Evolutionary conservation across 2,888 invertebrate genomes (phyloP).

Genomic region (Trilocha varians): DNA sequence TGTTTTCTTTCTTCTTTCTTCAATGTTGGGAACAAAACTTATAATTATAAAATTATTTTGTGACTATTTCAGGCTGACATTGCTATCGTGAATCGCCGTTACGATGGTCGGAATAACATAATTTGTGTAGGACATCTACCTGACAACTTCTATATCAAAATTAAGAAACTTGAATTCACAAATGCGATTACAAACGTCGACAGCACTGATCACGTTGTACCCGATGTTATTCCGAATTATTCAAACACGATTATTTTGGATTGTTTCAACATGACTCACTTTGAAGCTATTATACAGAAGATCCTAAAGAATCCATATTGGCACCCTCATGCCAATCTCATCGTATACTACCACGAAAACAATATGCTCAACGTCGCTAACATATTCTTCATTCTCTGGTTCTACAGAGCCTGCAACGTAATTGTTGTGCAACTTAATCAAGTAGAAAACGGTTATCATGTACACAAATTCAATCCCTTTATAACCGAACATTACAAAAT

Average conservation of each 20-base stretch:
- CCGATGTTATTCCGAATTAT: conserved; percentile 33
- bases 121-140: conserved; percentile 39
- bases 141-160: conserved; percentile 29
- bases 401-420: conserved; percentile 36
- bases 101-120: conserved; percentile 44
- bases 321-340: conserved; percentile 42
- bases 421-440: conserved; percentile 38
- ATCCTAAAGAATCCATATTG: conserved; percentile 33
- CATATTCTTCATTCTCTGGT: conserved; percentile 49
- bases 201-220: conserved; percentile 29
- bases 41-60: background rate
- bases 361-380: conserved; percentile 26
- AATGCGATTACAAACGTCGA: conserved; percentile 26
- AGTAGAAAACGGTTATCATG: conserved; percentile 15
- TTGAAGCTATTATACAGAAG: conserved; percentile 37
- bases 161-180: conserved; percentile 26
- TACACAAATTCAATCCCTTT: conserved; percentile 40
- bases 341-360: conserved; percentile 34
- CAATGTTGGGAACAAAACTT: too few relatives aligned
- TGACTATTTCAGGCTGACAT: conserved; percentile 35
- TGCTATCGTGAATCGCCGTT: conserved; percentile 31
- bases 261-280: conserved; percentile 29
- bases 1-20: too few relatives aligned
- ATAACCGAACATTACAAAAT: conserved; percentile 28
- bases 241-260: conserved; percentile 38